A percentile compares a stretch with the other conserved stretches of the same genome.
These are phyloP conservation scores for Gadus macrocephalus DNA, from an alignment of 2,113 vertebrate genomes.

Conservation along the genomic window DNA sequence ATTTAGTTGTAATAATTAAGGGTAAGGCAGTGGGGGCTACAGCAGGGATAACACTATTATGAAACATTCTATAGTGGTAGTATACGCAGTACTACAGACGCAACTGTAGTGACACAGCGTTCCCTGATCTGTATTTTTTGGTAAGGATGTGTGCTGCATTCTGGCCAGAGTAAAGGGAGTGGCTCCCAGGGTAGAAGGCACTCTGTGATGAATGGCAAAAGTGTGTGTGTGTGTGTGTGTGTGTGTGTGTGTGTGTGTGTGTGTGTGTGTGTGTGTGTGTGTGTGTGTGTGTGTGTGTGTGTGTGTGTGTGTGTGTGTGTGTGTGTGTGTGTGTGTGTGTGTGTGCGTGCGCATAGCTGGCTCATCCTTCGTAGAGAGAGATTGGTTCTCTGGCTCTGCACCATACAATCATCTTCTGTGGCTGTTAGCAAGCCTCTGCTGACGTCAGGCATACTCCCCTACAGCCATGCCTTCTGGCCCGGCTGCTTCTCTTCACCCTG, in stretches of 20 bases:
- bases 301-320: slow-evolving; percentile 34
- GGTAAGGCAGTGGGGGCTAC: too few relatives aligned
- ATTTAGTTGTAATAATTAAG: too few relatives aligned
- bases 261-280: slow-evolving; percentile 31
- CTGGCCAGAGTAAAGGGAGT: slow-evolving; percentile 36
- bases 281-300: slow-evolving; percentile 35
- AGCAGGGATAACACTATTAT: too few relatives aligned
- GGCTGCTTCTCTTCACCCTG: too few relatives aligned
- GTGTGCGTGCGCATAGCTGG: slow-evolving; percentile 28
- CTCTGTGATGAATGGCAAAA: too few relatives aligned
- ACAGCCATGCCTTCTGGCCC: neutral
- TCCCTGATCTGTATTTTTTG: too few relatives aligned
- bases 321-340: slow-evolving; percentile 19
- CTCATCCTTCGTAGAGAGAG: slow-evolving; percentile 38
- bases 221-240: slow-evolving; percentile 35
- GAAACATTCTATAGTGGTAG: too few relatives aligned
- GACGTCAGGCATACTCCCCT: slow-evolving; percentile 14
- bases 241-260: slow-evolving; percentile 38
- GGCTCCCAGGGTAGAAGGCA: slow-evolving; percentile 4
- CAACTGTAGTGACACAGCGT: too few relatives aligned
- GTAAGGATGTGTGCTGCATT: too few relatives aligned
- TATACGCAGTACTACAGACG: too few relatives aligned
- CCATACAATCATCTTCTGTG: slow-evolving; percentile 33
- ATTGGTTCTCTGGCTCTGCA: slow-evolving; percentile 36
- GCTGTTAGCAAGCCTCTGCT: slow-evolving; percentile 19